Evolutionary conservation across 2,797 vertebrate species (phyloP).

Genomic region (Taeniopygia guttata): DNA sequence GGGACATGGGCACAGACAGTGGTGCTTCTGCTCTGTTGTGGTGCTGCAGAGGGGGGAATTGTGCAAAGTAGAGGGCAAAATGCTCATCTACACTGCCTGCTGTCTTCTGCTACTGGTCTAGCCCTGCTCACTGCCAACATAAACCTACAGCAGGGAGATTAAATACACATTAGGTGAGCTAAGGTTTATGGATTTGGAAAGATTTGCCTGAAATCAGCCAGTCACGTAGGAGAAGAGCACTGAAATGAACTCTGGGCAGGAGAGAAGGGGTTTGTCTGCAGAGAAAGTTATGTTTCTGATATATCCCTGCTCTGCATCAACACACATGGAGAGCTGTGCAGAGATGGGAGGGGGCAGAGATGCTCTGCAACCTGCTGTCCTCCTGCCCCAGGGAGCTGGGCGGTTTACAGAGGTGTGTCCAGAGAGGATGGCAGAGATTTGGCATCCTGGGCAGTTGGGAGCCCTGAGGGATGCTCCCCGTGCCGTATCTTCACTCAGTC

Average conservation of each 20-base stretch:
- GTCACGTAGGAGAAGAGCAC: neutral
- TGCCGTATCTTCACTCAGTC: neutral
- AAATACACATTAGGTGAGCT: neutral
- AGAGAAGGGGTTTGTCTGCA: neutral
- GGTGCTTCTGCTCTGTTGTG: neutral
- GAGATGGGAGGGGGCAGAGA: neutral
- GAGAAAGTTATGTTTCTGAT: neutral
- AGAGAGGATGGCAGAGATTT: neutral
- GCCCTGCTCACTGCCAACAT: neutral
- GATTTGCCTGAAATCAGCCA: neutral
- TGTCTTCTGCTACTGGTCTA: neutral
- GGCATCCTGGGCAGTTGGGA: neutral
- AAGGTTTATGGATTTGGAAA: neutral
- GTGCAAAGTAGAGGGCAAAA: neutral
- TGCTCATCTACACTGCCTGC: neutral
- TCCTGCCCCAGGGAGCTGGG: neutral
- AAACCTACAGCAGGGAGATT: neutral
- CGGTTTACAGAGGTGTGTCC: neutral
- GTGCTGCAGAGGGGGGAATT: neutral
- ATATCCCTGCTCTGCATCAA: neutral
- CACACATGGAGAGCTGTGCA: rapidly evolving
- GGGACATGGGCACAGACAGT: rapidly evolving
- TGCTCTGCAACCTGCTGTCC: neutral
- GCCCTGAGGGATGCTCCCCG: rapidly evolving
- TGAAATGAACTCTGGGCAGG: rapidly evolving